Evolutionary conservation across 2,888 invertebrate species (phyloP).

Genomic region (Brachyopa scutellaris): DNA sequence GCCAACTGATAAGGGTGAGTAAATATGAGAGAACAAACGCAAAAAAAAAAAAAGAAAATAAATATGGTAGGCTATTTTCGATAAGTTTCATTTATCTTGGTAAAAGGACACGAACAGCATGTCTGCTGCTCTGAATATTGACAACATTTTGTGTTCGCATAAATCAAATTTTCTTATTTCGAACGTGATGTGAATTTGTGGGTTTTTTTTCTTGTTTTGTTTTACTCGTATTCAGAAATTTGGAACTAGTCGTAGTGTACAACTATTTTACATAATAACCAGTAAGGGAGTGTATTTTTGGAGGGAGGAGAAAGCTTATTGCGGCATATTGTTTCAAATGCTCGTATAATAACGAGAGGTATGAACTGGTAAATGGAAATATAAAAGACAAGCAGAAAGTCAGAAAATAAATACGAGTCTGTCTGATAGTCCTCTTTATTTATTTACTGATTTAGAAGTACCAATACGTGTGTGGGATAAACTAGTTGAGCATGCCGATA

Average conservation of each 20-base stretch:
- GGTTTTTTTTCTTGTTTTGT: background rate
- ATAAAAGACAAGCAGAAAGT: background rate
- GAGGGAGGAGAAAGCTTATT: slow-evolving; percentile 1
- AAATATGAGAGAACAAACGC: slow-evolving; percentile 6
- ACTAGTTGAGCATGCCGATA: no score
- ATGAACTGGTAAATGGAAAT: background rate
- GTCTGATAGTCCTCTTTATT: background rate
- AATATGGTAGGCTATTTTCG: slow-evolving; percentile 35
- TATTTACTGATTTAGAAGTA: background rate
- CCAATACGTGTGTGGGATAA: no score
- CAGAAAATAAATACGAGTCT: background rate
- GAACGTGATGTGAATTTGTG: slow-evolving; percentile 57
- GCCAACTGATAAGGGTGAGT: slow-evolving; percentile 21
- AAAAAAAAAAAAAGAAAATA: no score
- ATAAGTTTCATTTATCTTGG: slow-evolving; percentile 43
- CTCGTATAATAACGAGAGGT: background rate
- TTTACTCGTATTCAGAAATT: background rate
- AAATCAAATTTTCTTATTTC: slow-evolving; percentile 58
- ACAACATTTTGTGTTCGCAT: slow-evolving; percentile 52
- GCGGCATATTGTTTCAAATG: slow-evolving; percentile 25
- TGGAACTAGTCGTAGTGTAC: background rate
- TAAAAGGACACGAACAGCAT: slow-evolving; percentile 58
- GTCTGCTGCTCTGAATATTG: slow-evolving; percentile 45
- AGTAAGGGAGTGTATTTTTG: slow-evolving; percentile 19
- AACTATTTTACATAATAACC: slow-evolving; percentile 39